Evolutionary conservation across 92 coral and sea anemone species (phyloP), one percentile per base, ranked within the genome.

Genomic region (Porites cylindrica): DNA sequence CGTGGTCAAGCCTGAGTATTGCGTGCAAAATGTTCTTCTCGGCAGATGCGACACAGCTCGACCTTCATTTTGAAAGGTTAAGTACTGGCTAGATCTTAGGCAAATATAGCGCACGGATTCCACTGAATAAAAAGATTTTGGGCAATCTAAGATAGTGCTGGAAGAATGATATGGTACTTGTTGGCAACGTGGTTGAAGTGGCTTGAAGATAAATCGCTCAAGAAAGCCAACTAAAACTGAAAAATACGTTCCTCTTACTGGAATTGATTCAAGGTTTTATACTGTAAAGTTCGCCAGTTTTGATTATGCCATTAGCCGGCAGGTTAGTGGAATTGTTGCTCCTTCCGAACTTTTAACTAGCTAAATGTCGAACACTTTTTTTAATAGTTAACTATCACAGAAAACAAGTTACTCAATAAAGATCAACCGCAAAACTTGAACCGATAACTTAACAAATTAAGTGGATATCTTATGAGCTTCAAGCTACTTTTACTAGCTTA

Each of bases 1-100:
- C 6, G 23, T n/a, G 43, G 78, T 75, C 63, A 75, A 60, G 78
- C 63, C 17, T 14, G 6, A 53, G 69, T 11, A 80, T 80, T 69
- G 76, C 84, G 74, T 80, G 63, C 23, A 23, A 14, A 24, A 10
- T 63, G 54, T 79, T 67, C 0, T 52, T 26, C 21, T 51, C 32
- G 10, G 38, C 23, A 32, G 77, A 50, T 29, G 54, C 58, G 78
- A 70, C 56, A 70, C 50, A 10, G 10, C 75, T 66, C 76, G 75
- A 80, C 85, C 66, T 52, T 29, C 19, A 11, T 50, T 14, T 63
- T 76, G 26, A 76, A 59, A 52, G 68, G 72, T 79, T 81, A 70
- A 78, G 71, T 29, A 50, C 84, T 80, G 74, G 73, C 38, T 65
- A 66, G 63, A 19, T 64, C 52, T 53, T 68, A 56, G 69, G 51